phyloP scores from a whole-genome alignment of 1,140 invertebrate species.

The Hylaeus anthracinus region DNA sequence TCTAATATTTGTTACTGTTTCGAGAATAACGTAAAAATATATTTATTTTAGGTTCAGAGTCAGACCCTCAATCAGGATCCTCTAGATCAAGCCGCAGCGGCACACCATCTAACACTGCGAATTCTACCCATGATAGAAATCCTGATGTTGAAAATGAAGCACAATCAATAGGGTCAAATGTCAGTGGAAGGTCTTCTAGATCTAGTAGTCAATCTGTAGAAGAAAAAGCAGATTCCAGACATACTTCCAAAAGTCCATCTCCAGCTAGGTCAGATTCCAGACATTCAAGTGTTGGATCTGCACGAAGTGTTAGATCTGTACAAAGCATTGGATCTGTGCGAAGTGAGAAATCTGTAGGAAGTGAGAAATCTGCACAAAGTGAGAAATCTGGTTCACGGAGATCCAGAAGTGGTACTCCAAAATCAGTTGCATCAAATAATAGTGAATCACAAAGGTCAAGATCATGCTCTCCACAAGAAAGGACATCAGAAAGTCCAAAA shows the following conservation, averaged over 20 bases:
- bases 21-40: neutral
- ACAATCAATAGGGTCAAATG: conserved; percentile 65
- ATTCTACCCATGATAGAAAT: conserved; percentile 61
- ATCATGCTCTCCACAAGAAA: conserved; percentile 64
- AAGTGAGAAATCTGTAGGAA: conserved; percentile 26
- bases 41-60: conserved; percentile 76
- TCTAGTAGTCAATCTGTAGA: conserved; percentile 70
- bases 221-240: conserved; percentile 53
- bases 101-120: conserved; percentile 66
- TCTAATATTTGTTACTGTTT: neutral
- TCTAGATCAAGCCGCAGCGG: conserved; percentile 74
- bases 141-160: conserved; percentile 68
- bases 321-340: conserved; percentile 66
- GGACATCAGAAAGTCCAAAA: conserved; percentile 66
- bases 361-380: conserved; percentile 67
- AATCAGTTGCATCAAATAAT: conserved; percentile 71
- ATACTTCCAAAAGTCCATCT: conserved; percentile 70
- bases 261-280: conserved; percentile 68
- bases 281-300: conserved; percentile 72
- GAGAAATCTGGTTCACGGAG: conserved; percentile 69
- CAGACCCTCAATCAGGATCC: conserved; percentile 77
- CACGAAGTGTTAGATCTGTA: conserved; percentile 64
- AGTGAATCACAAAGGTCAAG: conserved; percentile 71
- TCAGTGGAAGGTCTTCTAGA: conserved; percentile 71
- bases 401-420: conserved; percentile 72